Evolutionary conservation across 2,113 vertebrate species (phyloP), one percentile per base, ranked within the genome.

Genomic region (Bathybates hornii): DNA sequence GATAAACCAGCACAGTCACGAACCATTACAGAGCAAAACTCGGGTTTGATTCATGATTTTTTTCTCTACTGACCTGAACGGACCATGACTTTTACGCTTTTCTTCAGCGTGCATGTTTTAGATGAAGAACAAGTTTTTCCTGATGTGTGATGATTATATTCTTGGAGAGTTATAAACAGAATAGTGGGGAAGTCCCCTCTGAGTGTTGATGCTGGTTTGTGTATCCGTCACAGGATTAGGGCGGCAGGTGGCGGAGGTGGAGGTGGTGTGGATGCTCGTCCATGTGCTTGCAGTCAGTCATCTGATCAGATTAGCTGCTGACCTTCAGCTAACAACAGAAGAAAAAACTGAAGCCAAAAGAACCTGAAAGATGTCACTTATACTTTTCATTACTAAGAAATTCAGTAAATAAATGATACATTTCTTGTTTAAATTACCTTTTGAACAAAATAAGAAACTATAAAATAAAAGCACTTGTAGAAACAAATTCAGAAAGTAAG

Each of bases 111-210:
- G 71, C 9, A 50, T 5, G 16, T 78, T 50, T 48, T 78, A 78
- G 16, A 50, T 50, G 24, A 78, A 76, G 43, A 3, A 76, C 3
- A 6, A 76, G 24, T 76, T 50, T 29, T 27, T 76, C 6, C 17
- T n/a, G 43, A 52, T 78, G 43, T 78, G 71, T 78, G 27, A 78
- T 29, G 84, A 63, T 50, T 34, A 17, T 79, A 53, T 71, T 80
- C 43, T 53, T 84, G 76, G 84, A 50, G 43, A 52, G 45, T 78
- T 78, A 78, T 78, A 87, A 87, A 87, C 54, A 54, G n/a, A 68
- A 63, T 38, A 12, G 81, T 21, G 90, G 92, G 93, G 93, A 94
- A 94, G 86, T 95, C 92, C 93, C 93, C 57, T 61, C 13, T 41
- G 45, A 76, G 43, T 6, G 88, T 48, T 34, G 83, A 63, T 50